phyloP scores from a whole-genome alignment of 1,140 invertebrate genomes.

The Proales similis region DNA sequence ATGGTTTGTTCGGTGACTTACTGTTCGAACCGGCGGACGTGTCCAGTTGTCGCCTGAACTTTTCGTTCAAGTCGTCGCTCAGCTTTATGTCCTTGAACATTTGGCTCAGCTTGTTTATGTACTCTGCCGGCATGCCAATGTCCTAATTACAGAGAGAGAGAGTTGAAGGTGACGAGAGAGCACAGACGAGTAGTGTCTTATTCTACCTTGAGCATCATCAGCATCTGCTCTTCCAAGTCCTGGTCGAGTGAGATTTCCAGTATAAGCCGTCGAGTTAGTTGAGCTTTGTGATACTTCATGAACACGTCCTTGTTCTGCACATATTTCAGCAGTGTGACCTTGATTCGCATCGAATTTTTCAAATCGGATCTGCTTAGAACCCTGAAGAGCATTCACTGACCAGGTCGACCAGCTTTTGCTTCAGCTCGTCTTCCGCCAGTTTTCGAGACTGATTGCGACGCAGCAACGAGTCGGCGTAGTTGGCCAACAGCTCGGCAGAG shows the following conservation, averaged over 20 bases:
- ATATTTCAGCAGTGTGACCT: slow-evolving; percentile 92
- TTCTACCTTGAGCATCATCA: slow-evolving; percentile 76
- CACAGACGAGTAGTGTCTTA: slow-evolving; percentile 41
- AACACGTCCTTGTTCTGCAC: slow-evolving; percentile 99
- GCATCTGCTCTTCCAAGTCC: slow-evolving; percentile 99
- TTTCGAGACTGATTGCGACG: slow-evolving; percentile 84
- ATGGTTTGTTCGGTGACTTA: background rate
- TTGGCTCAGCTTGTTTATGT: slow-evolving; percentile 91
- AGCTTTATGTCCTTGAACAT: slow-evolving; percentile 98
- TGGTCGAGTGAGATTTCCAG: slow-evolving; percentile 93
- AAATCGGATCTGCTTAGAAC: background rate
- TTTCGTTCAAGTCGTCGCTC: slow-evolving; percentile 91
- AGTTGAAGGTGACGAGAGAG: background rate
- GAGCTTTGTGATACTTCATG: slow-evolving; percentile 97
- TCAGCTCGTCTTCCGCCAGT: slow-evolving; percentile 93
- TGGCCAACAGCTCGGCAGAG: slow-evolving; percentile 94
- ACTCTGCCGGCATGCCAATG: slow-evolving; percentile 98
- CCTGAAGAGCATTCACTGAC: slow-evolving; percentile 55
- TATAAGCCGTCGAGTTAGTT: slow-evolving; percentile 87
- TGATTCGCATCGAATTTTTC: slow-evolving; percentile 59
- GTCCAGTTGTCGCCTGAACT: slow-evolving; percentile 77
- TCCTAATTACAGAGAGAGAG: too few relatives aligned
- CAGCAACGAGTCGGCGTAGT: slow-evolving; percentile 98
- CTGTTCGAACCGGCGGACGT: slow-evolving; percentile 42
- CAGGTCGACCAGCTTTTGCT: slow-evolving; percentile 77